These are phyloP conservation scores for Campylomormyrus numenius DNA, from an alignment of 2,113 vertebrate genomes.

Conservation along the genomic window DNA sequence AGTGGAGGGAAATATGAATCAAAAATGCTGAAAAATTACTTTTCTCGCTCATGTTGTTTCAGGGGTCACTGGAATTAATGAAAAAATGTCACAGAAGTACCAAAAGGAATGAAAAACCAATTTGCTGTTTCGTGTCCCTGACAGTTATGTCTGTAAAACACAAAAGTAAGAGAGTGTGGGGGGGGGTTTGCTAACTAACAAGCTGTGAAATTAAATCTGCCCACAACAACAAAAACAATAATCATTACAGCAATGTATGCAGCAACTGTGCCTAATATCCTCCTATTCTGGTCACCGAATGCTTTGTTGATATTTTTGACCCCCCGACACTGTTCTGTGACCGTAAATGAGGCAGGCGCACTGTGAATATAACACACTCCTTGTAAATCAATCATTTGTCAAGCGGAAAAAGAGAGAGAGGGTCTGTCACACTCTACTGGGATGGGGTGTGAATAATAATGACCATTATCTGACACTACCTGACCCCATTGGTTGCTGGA, in stretches of 20 bases:
- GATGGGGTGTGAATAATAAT: background rate
- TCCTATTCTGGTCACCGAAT: background rate
- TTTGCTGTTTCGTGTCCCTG: background rate
- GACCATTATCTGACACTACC: background rate
- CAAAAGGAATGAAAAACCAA: slow-evolving; percentile 1
- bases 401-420: background rate
- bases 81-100: background rate
- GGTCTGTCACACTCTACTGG: background rate
- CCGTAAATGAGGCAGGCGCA: background rate
- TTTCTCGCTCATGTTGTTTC: background rate
- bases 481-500: background rate
- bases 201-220: slow-evolving; percentile 16
- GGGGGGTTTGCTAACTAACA: background rate
- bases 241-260: background rate
- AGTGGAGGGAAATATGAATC: background rate
- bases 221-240: slow-evolving; percentile 12
- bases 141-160: slow-evolving; percentile 1
- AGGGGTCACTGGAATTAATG: background rate
- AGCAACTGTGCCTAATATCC: background rate
- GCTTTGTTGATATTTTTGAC: slow-evolving; percentile 11
- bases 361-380: background rate
- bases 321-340: background rate
- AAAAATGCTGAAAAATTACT: background rate
- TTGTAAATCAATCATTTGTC: slow-evolving; percentile 12
- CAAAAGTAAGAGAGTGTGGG: background rate